Evolutionary conservation across 1,140 invertebrate species (phyloP).

Genomic region (Drosophila chauvacae): DNA sequence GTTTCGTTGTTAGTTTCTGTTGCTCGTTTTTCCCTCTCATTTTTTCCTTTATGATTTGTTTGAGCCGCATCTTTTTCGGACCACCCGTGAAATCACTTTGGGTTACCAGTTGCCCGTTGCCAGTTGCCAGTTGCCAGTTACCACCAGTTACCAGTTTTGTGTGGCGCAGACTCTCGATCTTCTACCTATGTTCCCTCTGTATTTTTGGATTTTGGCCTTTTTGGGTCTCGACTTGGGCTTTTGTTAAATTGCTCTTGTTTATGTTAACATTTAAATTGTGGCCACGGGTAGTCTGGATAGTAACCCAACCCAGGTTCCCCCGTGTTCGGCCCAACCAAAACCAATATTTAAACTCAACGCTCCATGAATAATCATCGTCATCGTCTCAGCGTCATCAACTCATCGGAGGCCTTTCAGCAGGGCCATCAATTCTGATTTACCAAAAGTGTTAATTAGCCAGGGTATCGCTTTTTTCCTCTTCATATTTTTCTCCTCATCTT

Average conservation of each 20-base stretch:
- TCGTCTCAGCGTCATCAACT: conserved; percentile 51
- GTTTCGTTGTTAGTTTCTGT: conserved; percentile 77
- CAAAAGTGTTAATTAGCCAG: conserved; percentile 79
- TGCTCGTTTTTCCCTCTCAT: conserved; percentile 55
- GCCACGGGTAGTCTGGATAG: conserved; percentile 71
- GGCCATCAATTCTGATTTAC: conserved; percentile 81
- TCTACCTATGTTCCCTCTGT: conserved; percentile 9
- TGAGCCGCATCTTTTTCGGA: conserved; percentile 79
- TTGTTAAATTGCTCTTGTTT: conserved; percentile 84
- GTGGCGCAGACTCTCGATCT: conserved; percentile 30
- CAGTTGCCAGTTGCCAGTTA: conserved; percentile 8
- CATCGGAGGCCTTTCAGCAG: conserved; percentile 68
- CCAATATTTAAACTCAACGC: conserved; percentile 80
- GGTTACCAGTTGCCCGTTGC: conserved; percentile 55
- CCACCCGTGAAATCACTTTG: conserved; percentile 82
- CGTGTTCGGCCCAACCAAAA: conserved; percentile 63
- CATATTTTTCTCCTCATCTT: conserved; percentile 9
- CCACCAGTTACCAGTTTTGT: conserved; percentile 23
- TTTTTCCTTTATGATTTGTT: conserved; percentile 80
- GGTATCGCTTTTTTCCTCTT: conserved; percentile 31
- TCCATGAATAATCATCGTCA: conserved; percentile 79
- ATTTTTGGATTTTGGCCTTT: conserved; percentile 30
- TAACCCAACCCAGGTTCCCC: conserved; percentile 20
- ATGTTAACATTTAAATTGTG: conserved; percentile 84
- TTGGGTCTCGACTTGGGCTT: conserved; percentile 49